Evolutionary conservation across 2,888 invertebrate species (phyloP).

Genomic region (Piscicola geometra): DNA sequence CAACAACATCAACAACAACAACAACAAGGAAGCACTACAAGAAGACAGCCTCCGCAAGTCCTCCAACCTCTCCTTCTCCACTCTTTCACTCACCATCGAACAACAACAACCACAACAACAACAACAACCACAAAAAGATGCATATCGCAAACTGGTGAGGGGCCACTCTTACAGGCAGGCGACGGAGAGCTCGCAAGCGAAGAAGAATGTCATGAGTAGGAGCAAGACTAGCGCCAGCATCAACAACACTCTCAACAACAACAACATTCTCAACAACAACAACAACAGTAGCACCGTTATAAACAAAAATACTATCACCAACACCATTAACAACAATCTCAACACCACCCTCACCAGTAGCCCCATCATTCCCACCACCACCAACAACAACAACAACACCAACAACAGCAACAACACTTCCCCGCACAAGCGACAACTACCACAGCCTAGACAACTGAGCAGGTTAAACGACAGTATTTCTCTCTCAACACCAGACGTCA

Average conservation of each 20-base stretch:
- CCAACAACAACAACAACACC: background rate
- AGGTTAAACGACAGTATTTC: too few relatives aligned
- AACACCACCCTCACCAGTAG: too few relatives aligned
- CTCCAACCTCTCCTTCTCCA: background rate
- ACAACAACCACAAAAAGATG: background rate
- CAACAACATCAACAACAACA: slow-evolving; percentile 5
- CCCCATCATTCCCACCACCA: background rate
- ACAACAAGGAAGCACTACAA: background rate
- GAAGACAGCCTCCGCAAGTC: background rate
- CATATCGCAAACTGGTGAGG: background rate
- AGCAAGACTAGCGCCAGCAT: too few relatives aligned
- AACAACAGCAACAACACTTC: background rate
- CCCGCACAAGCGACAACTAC: too few relatives aligned
- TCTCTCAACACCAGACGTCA: too few relatives aligned
- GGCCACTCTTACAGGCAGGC: slow-evolving; percentile 30
- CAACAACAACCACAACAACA: too few relatives aligned
- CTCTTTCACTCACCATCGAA: background rate
- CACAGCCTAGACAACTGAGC: too few relatives aligned
- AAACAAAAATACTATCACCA: background rate
- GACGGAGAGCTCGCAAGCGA: slow-evolving; percentile 35
- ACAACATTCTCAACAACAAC: background rate
- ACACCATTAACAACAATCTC: too few relatives aligned
- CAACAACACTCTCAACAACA: background rate
- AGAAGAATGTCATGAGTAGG: too few relatives aligned
- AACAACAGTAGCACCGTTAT: background rate